phyloP scores from a whole-genome alignment of 2,888 invertebrate genomes.

The Drosophila meridionalis region DNA sequence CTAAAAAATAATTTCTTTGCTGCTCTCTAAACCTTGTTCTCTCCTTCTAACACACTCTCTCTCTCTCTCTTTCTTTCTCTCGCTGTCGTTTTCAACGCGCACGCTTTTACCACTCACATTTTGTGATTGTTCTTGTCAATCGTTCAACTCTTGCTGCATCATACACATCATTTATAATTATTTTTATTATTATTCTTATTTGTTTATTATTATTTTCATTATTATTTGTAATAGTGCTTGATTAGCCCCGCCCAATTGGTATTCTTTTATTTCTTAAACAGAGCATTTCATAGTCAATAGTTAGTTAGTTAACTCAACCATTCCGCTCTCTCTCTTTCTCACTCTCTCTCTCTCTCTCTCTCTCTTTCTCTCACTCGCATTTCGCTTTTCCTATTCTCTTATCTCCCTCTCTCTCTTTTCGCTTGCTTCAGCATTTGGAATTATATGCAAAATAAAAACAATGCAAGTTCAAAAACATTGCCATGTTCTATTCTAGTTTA shows the following conservation, averaged over 20 bases:
- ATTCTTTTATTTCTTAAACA: constrained; percentile 29
- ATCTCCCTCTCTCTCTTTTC: constrained; percentile 15
- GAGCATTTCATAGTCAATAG: constrained; percentile 44
- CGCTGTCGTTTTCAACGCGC: constrained; percentile 70
- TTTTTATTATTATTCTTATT: constrained; percentile 36
- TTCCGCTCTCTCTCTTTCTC: constrained; percentile 26
- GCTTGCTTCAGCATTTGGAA: constrained; percentile 69
- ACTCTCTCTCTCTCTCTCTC: background rate
- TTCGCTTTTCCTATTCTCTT: background rate
- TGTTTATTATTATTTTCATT: constrained; percentile 44
- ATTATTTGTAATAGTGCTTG: constrained; percentile 41
- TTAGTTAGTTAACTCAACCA: constrained; percentile 62
- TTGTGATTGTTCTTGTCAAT: constrained; percentile 35
- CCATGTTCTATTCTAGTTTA: constrained; percentile 36
- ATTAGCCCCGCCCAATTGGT: constrained; percentile 34
- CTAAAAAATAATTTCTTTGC: constrained; percentile 81
- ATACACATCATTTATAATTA: constrained; percentile 31
- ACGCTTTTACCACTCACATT: constrained; percentile 56
- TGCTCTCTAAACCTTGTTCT: constrained; percentile 33
- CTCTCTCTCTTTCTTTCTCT: background rate
- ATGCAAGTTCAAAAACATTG: constrained; percentile 54
- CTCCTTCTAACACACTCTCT: background rate
- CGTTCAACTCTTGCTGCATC: constrained; percentile 14
- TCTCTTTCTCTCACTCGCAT: background rate
- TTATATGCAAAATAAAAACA: constrained; percentile 55